Conservation (phyloP, 2,113 vertebrate genomes). For the Scomber japonicus region DNA sequence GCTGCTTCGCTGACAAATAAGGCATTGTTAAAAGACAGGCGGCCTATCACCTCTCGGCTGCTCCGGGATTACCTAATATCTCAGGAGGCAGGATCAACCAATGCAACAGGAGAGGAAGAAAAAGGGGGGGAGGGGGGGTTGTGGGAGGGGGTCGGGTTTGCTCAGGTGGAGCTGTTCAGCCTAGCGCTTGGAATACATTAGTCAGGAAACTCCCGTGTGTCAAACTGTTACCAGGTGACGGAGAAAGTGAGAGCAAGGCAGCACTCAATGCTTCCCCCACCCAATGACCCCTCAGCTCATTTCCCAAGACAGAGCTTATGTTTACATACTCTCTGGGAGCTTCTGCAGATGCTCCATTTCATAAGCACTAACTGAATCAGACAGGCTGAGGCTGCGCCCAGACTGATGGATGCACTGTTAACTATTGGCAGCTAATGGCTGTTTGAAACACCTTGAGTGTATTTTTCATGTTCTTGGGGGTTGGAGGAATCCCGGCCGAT, state of each 20-base stretch:
- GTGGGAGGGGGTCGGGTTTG: constrained; percentile 34
- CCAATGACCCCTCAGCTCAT: constrained; percentile 73
- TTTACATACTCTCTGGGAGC: constrained; percentile 77
- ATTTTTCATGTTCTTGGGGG: constrained; percentile 12
- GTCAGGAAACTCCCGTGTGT: constrained; percentile 60
- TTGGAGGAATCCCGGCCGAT: not conserved
- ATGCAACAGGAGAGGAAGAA: constrained; percentile 36
- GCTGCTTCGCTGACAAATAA: constrained; percentile 47
- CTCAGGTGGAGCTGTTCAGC: constrained; percentile 71
- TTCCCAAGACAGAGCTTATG: constrained; percentile 73
- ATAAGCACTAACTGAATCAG: constrained; percentile 75
- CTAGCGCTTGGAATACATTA: constrained; percentile 62
- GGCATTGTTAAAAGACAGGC: constrained; percentile 34
- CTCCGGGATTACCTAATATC: constrained; percentile 73
- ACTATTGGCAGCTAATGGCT: constrained; percentile 31
- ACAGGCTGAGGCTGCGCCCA: constrained; percentile 42
- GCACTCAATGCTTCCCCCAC: constrained; percentile 28
- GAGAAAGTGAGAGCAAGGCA: constrained; percentile 36
- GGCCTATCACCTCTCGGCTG: constrained; percentile 60
- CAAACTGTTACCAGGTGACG: constrained; percentile 77
- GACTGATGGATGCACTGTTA: constrained; percentile 44
- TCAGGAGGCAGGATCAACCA: constrained; percentile 64
- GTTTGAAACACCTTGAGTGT: constrained; percentile 52
- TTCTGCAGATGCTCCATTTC: constrained; percentile 75
- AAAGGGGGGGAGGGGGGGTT: not conserved